A percentile compares a stretch with the other conserved stretches of the same genome.
These are phyloP conservation scores for Phainopepla nitens DNA, from an alignment of 2,113 vertebrate species.

Conservation along the genomic window DNA sequence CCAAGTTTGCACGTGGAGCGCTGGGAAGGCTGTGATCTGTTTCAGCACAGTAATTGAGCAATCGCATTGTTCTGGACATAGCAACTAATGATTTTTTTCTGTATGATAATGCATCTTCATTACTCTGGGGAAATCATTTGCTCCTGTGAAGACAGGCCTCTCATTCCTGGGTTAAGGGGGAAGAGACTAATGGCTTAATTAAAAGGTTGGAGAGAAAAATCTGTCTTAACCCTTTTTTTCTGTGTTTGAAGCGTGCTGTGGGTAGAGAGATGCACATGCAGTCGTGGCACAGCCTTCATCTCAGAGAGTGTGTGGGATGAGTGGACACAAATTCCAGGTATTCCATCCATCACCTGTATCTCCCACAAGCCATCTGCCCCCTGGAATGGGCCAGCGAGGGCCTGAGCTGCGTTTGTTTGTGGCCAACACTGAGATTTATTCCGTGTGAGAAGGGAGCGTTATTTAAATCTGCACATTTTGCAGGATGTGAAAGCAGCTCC, in stretches of 20 bases:
- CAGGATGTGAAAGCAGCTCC: constrained; percentile 8
- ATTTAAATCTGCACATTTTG: constrained; percentile 20
- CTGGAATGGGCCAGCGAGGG: background rate
- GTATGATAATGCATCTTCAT: constrained; percentile 57
- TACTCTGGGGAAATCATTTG: constrained; percentile 57
- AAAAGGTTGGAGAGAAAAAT: constrained; percentile 26
- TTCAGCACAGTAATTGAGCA: constrained; percentile 11
- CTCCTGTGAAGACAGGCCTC: constrained; percentile 36
- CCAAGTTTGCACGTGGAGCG: background rate
- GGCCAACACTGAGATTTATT: background rate
- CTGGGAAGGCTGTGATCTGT: background rate
- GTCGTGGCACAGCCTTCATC: background rate
- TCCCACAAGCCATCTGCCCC: background rate
- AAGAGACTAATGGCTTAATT: constrained; percentile 56
- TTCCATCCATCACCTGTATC: background rate
- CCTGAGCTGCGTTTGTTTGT: fast-evolving
- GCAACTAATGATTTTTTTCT: constrained; percentile 45
- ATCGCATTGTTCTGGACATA: background rate
- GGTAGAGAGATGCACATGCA: background rate
- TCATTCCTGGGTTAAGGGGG: constrained; percentile 45
- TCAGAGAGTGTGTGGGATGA: background rate
- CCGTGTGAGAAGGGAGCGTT: background rate
- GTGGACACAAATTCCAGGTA: background rate
- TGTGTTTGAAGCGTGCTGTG: background rate
- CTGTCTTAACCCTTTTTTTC: background rate